Evolutionary conservation across 2,797 vertebrate species (phyloP).

Genomic region (Phrynocephalus guinanensis): DNA sequence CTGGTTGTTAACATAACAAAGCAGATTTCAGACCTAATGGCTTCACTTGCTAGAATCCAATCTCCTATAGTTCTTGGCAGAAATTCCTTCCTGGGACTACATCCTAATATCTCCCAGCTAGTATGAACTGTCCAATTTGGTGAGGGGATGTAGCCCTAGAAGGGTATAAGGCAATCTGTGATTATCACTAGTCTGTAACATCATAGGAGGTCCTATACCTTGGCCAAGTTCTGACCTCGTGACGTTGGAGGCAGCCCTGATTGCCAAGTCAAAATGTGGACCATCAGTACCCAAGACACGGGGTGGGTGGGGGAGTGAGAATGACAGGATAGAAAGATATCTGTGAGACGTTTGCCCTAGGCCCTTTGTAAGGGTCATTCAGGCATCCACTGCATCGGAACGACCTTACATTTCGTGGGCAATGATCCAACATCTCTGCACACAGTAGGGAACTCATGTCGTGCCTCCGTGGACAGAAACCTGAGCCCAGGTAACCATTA

Average conservation of each 20-base stretch:
- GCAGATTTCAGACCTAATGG: not conserved
- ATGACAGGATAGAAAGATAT: not conserved
- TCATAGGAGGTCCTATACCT: too few relatives aligned
- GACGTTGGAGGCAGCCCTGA: not conserved
- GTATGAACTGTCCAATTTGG: too few relatives aligned
- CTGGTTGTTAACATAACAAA: not conserved
- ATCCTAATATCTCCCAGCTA: too few relatives aligned
- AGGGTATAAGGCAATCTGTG: too few relatives aligned
- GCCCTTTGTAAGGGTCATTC: not conserved
- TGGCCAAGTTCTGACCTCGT: too few relatives aligned
- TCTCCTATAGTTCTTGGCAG: not conserved
- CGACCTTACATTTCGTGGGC: not conserved
- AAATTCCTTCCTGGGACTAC: too few relatives aligned
- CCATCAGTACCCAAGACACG: not conserved
- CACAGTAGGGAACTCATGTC: not conserved
- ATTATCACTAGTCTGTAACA: not conserved
- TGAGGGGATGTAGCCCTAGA: too few relatives aligned
- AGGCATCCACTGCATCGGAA: not conserved
- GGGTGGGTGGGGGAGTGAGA: not conserved
- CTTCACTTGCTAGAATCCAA: not conserved
- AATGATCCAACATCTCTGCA: not conserved
- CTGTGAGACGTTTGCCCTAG: not conserved
- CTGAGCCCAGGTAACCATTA: not conserved
- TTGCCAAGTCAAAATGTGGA: not conserved
- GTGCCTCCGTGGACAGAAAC: not conserved